Conservation (phyloP, 1,140 invertebrate species). For the Liolophura sinensis region DNA sequence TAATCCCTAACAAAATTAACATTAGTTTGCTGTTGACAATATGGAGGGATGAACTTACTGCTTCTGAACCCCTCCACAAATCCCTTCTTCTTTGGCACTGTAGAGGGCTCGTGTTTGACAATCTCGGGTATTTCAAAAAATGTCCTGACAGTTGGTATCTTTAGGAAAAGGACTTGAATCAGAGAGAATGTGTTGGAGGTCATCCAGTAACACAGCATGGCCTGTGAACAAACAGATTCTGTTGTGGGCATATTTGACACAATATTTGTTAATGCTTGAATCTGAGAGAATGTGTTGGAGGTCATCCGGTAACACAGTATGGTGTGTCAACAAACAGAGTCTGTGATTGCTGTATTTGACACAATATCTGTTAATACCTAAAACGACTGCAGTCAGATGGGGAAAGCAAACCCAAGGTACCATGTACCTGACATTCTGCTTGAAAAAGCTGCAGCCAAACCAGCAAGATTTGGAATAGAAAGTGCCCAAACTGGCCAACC, state of each 20-base stretch:
- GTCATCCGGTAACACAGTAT: slow-evolving; percentile 89
- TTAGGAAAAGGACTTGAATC: slow-evolving; percentile 77
- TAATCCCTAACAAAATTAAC: neutral
- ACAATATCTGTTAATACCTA: slow-evolving; percentile 65
- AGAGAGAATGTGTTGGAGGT: slow-evolving; percentile 88
- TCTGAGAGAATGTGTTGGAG: slow-evolving; percentile 85
- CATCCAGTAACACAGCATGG: slow-evolving; percentile 88
- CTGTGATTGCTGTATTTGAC: neutral
- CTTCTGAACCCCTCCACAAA: slow-evolving; percentile 81
- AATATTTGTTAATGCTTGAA: slow-evolving; percentile 65
- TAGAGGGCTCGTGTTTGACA: slow-evolving; percentile 64
- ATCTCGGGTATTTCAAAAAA: slow-evolving; percentile 79
- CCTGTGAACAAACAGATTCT: slow-evolving; percentile 61
- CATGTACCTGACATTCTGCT: too few species aligned
- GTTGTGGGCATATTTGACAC: neutral
- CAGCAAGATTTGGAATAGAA: too few species aligned
- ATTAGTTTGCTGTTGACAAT: neutral
- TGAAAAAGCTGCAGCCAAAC: too few species aligned
- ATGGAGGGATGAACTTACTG: slow-evolving; percentile 65
- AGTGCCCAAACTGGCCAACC: too few species aligned
- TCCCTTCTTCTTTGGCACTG: slow-evolving; percentile 72
- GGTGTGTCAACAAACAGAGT: slow-evolving; percentile 64
- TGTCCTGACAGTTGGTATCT: slow-evolving; percentile 72
- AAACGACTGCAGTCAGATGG: slow-evolving; percentile 14
- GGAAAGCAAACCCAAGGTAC: too few species aligned